phyloP scores from a whole-genome alignment of 2,888 invertebrate genomes.

The Orchesellides sinensis region DNA sequence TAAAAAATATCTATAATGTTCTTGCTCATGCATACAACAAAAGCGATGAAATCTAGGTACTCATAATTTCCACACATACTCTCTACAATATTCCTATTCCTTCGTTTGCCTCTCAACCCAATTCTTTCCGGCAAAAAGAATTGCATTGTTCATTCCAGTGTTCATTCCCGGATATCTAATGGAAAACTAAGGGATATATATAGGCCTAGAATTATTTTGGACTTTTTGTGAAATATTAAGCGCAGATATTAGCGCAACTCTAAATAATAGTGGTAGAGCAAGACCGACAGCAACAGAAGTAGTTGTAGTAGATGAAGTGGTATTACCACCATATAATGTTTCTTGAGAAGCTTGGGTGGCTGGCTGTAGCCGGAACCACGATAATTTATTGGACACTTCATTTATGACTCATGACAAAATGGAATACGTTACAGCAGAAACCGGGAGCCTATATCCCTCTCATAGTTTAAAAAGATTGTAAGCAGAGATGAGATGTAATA shows the following conservation, averaged over 20 bases:
- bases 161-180: constrained; percentile 24
- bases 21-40: constrained; percentile 34
- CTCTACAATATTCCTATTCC: constrained; percentile 1
- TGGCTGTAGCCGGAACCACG: constrained; percentile 46
- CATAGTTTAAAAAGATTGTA: background rate
- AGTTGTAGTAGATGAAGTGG: constrained; percentile 42
- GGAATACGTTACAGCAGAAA: constrained; percentile 50
- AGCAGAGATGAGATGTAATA: constrained; percentile 4
- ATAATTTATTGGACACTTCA: constrained; percentile 64
- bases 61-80: constrained; percentile 42
- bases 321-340: constrained; percentile 35
- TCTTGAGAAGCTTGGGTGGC: constrained; percentile 18
- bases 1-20: constrained; percentile 4
- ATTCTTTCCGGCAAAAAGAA: constrained; percentile 40
- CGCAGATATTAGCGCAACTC: constrained; percentile 49
- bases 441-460: constrained; percentile 3
- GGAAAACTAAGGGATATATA: background rate
- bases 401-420: constrained; percentile 63
- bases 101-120: constrained; percentile 5
- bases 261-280: constrained; percentile 16
- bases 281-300: background rate
- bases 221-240: constrained; percentile 45
- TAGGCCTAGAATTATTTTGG: constrained; percentile 24
- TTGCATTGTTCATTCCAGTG: constrained; percentile 47
- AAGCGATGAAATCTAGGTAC: constrained; percentile 56